Base-by-base conservation (phyloP, 2,888 invertebrate genomes). In the Tenthredo amoena region DNA sequence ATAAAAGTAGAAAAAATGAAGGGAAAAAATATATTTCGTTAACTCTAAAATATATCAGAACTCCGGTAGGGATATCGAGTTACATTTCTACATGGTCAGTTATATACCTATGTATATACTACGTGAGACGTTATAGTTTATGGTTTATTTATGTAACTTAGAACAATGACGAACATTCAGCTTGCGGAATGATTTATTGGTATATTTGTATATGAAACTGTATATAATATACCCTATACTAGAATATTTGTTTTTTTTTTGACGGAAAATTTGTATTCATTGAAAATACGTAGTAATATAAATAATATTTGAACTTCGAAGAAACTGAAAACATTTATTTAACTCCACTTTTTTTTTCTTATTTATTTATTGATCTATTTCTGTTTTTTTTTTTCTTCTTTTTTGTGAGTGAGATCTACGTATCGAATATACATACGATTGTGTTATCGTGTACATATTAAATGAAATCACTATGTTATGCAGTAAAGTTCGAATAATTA, bases 111-210 rank as follows among this genome's bases (percentile, higher is more conserved):
- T 4, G 21, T 21, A 21, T 58, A 58, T 21, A 62, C 1, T 26
- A 26, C 62, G 62, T 21, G 62, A 2, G 21, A 62, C 62, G 62
- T 3, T 26, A 10, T 62, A 12, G 26, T 62, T 21, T 62, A 26
- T 26, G 62, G 26, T 26, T 26, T 62, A 62, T 62, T 62, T 62
- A 26, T 62, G 26, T 62, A 62, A 62, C 62, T 62, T 62, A 62
- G 62, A 62, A 62, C 62, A 62, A 62, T 62, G 62, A 62, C 62
- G 62, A 62, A 21, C 26, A 62, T 62, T 62, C 62, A 62, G 26
- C 62, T 62, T 26, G 2, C 12, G 12, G 26, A 62, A 62, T 62
- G 26, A 10, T 62, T 55, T 55, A 55, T 50, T 18, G 50, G 18
- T 50, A 50, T 50, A 18, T 50, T 18, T 50, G 18, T 50, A 50